Percentiles rank a stretch among this genome's conserved stretches.
Evolutionary conservation across 2,888 invertebrate species (phyloP).

Genomic region (Epistrophe eligans): DNA sequence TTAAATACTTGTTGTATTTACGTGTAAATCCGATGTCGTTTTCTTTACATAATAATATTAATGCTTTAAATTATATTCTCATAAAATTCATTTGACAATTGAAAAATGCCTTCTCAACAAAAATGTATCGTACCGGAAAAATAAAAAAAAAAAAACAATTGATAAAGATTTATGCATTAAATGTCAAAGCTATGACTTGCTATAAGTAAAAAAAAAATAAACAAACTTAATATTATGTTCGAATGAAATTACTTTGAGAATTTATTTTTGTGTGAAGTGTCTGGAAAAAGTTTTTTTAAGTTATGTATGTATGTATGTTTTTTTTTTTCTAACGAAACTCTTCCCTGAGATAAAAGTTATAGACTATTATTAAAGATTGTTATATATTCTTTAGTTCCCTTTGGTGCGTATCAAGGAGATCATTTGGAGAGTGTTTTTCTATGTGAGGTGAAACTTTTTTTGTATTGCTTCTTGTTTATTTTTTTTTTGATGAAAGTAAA

Average conservation of each 20-base stretch:
- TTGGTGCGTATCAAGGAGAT: background rate
- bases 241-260: constrained; percentile 43
- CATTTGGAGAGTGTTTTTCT: background rate
- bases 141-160: no score
- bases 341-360: background rate
- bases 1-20: no score
- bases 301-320: background rate
- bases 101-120: no score
- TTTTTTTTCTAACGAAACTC: background rate
- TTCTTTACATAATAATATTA: no score
- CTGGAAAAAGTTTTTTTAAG: constrained; percentile 21
- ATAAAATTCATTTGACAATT: no score
- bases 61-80: no score
- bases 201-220: background rate
- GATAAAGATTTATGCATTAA: background rate
- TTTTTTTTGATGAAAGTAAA: background rate
- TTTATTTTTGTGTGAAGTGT: constrained; percentile 8
- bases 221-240: constrained; percentile 32
- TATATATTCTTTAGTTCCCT: background rate
- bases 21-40: no score
- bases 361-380: background rate
- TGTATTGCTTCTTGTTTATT: background rate
- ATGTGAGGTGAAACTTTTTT: background rate
- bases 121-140: no score
- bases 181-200: background rate